Evolutionary conservation across 2,888 invertebrate species (phyloP).

Genomic region (Pyrrhopygopsis socrates): DNA sequence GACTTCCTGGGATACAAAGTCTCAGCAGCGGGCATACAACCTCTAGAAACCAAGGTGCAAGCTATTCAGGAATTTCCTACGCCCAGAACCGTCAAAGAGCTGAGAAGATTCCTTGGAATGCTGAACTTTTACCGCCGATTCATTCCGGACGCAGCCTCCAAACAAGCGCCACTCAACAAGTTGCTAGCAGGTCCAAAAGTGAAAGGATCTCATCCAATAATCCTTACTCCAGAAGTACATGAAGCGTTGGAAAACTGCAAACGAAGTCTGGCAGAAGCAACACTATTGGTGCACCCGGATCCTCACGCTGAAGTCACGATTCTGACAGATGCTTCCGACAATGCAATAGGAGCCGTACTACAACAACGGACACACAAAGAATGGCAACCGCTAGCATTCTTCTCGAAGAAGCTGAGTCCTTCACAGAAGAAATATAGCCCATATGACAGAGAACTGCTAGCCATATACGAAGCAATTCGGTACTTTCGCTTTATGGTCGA

Average conservation of each 20-base stretch:
- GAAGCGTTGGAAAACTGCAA: background rate
- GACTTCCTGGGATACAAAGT: slow-evolving; percentile 66
- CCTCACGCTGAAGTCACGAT: background rate
- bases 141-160: slow-evolving; percentile 84
- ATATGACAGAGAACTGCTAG: background rate
- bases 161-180: background rate
- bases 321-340: background rate
- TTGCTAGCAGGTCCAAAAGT: background rate
- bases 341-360: background rate
- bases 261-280: background rate
- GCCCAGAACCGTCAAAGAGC: slow-evolving; percentile 68
- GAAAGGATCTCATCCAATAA: background rate
- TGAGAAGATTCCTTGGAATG: slow-evolving; percentile 76
- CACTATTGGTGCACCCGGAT: background rate
- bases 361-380: background rate
- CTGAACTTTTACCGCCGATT: slow-evolving; percentile 83
- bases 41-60: slow-evolving; percentile 78
- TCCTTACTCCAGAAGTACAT: background rate
- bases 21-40: slow-evolving; percentile 42
- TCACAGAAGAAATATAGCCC: background rate
- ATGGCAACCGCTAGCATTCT: slow-evolving; percentile 1
- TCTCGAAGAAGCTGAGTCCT: slow-evolving; percentile 2
- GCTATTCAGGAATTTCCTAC: slow-evolving; percentile 68
- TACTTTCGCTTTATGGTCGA: slow-evolving; percentile 85
- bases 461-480: slow-evolving; percentile 84